Conservation (phyloP, 2,888 invertebrate genomes). For the Drosophila ustulata region DNA sequence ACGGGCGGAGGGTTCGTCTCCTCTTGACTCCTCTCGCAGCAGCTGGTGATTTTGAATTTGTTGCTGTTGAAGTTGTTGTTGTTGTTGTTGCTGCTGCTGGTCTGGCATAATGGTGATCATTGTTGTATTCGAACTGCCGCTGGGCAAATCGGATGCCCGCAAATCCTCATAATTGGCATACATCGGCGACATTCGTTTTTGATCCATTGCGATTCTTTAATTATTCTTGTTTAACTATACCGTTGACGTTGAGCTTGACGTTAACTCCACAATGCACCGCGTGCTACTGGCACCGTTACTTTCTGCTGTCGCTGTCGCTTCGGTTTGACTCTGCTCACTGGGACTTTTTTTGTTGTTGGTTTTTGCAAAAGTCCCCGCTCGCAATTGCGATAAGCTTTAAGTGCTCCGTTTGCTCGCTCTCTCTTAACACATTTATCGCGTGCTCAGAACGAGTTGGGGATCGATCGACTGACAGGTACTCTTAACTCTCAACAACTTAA, state of each 20-base stretch:
- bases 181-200: constrained; percentile 41
- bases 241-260: neutral
- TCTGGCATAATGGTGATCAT: constrained; percentile 36
- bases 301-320: neutral
- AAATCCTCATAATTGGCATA: constrained; percentile 68
- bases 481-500: neutral
- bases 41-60: neutral
- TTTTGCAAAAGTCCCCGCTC: constrained; percentile 26
- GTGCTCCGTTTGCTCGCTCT: neutral
- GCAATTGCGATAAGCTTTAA: constrained; percentile 24
- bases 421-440: constrained; percentile 12
- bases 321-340: neutral
- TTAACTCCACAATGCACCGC: constrained; percentile 13
- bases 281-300: constrained; percentile 7
- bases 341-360: neutral
- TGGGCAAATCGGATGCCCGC: constrained; percentile 43
- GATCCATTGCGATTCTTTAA: constrained; percentile 29
- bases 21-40: constrained; percentile 1
- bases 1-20: neutral
- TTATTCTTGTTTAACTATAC: neutral
- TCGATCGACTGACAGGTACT: neutral
- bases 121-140: constrained; percentile 32
- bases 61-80: constrained; percentile 18
- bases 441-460: neutral
- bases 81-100: constrained; percentile 9